Conservation (phyloP, 2,113 vertebrate species). For the Lophotis ruficrista region DNA sequence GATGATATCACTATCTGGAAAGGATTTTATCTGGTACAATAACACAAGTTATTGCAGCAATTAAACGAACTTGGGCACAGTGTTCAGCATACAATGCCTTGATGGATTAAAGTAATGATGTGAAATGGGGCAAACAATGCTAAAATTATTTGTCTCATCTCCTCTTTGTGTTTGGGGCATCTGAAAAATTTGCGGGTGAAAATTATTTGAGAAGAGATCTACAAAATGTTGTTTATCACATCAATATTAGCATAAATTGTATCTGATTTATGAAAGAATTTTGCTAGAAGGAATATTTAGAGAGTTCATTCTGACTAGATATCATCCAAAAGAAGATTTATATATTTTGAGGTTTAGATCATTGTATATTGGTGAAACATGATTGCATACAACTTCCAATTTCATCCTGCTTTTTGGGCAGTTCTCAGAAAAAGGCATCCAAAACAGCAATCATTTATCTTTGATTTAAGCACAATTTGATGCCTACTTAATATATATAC, state of each 20-base stretch:
- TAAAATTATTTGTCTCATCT: not conserved
- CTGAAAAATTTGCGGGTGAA: not conserved
- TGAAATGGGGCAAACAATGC: not conserved
- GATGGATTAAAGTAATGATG: not conserved
- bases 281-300: constrained; percentile 11
- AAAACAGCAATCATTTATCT: not conserved
- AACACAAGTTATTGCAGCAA: not conserved
- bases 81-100: not conserved
- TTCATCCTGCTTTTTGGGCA: not conserved
- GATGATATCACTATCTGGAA: not conserved
- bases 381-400: not conserved
- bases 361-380: not conserved
- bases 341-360: not conserved
- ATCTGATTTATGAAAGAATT: not conserved
- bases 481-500: constrained; percentile 31
- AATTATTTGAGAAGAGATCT: not conserved
- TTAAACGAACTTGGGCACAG: not conserved
- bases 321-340: constrained; percentile 5
- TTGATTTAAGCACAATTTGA: constrained; percentile 49
- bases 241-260: not conserved
- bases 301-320: not conserved
- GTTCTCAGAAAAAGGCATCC: constrained; percentile 10
- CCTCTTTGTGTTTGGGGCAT: not conserved
- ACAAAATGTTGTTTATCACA: not conserved
- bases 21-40: not conserved